Percentiles rank a stretch among this genome's conserved stretches.
Conservation (phyloP, 2,113 vertebrate genomes). For the Raja brachyura region DNA sequence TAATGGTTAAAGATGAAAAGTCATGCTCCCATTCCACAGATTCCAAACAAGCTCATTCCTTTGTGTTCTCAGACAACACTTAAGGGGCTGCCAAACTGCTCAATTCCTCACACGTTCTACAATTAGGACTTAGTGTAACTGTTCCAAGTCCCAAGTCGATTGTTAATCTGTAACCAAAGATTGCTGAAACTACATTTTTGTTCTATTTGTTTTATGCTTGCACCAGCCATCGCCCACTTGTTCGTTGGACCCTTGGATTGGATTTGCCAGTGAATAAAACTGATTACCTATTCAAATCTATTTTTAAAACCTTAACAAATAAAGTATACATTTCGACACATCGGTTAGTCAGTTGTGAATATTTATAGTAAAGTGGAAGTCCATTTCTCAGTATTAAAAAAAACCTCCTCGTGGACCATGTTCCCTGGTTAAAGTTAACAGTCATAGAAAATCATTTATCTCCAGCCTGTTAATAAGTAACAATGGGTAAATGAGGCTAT, state of each 20-base stretch:
- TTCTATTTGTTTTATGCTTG: constrained; percentile 30
- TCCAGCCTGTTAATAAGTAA: constrained; percentile 14
- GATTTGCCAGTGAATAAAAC: neutral
- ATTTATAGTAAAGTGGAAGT: constrained; percentile 2
- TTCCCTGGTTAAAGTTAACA: neutral
- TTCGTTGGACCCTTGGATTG: constrained; percentile 26
- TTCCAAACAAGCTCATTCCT: neutral
- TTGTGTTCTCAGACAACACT: neutral
- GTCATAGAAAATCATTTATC: neutral
- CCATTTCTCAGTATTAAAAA: neutral
- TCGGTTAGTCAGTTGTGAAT: neutral
- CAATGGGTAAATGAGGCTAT: neutral
- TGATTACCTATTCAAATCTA: neutral
- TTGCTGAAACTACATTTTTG: constrained; percentile 1
- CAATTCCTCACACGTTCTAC: neutral
- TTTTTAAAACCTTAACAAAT: neutral
- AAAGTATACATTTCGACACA: neutral
- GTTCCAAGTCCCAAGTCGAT: neutral
- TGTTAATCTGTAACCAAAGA: constrained; percentile 33
- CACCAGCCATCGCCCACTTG: constrained; percentile 2
- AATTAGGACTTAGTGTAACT: constrained; percentile 8
- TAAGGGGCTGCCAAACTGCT: neutral
- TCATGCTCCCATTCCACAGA: neutral
- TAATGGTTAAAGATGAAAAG: neutral
- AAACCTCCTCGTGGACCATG: neutral